Percentiles rank a stretch among this genome's conserved stretches.
Conservation (phyloP, 2,113 vertebrate species). For the Tamias sibiricus region DNA sequence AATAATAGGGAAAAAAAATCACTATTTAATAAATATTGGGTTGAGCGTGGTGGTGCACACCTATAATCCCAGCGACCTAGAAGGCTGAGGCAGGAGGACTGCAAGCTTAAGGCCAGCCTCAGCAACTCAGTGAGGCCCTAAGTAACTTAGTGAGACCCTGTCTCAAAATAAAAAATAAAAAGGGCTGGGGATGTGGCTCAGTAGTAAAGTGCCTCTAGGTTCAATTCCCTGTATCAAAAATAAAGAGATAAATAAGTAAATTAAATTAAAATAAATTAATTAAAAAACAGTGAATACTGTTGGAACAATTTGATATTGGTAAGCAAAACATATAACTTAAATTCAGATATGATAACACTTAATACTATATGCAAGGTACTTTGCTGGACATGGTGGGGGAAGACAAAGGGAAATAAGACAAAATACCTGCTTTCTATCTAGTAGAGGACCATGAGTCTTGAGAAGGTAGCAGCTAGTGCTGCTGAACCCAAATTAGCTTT, state of each 20-base stretch:
- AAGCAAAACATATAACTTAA: constrained; percentile 42
- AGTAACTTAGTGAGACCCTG: neutral
- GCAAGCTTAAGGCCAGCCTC: neutral
- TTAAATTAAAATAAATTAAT: too few relatives aligned
- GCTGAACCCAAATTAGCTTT: neutral
- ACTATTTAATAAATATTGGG: neutral
- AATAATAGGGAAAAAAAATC: constrained; percentile 20
- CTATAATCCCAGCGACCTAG: neutral
- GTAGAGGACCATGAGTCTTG: neutral
- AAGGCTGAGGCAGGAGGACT: neutral
- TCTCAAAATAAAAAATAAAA: neutral
- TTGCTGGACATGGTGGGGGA: neutral
- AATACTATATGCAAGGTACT: neutral
- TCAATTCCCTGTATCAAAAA: neutral
- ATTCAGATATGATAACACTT: neutral
- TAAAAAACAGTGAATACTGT: neutral
- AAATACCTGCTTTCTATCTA: neutral
- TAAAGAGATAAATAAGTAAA: too few relatives aligned
- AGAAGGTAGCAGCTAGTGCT: neutral
- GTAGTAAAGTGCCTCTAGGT: neutral
- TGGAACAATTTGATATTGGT: neutral
- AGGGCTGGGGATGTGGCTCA: neutral
- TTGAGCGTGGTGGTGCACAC: neutral
- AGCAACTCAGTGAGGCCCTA: neutral
- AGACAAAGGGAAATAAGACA: neutral